phyloP scores from a whole-genome alignment of 1,140 invertebrate species.

The Parapsyche elsis region DNA sequence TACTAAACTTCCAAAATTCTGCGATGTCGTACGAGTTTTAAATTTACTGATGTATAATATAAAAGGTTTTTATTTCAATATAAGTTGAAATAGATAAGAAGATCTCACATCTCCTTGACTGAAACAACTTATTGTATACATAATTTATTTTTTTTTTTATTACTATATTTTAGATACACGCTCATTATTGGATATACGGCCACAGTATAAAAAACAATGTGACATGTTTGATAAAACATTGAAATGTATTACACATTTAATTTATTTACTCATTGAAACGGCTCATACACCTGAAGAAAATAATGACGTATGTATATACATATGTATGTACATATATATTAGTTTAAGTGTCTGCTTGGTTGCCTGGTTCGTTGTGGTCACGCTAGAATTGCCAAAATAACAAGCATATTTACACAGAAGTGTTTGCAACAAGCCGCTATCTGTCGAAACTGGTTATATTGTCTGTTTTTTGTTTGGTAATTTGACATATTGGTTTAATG shows the following conservation, averaged over 20 bases:
- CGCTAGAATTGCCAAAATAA: too few relatives aligned
- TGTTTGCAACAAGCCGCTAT: too few relatives aligned
- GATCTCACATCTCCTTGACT: background rate
- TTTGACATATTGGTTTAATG: too few relatives aligned
- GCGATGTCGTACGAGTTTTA: constrained; percentile 80
- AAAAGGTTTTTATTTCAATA: constrained; percentile 55
- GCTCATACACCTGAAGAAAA: constrained; percentile 66
- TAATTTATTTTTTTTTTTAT: background rate
- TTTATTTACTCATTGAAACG: constrained; percentile 79
- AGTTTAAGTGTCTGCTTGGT: too few relatives aligned
- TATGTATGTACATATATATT: too few relatives aligned
- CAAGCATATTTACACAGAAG: too few relatives aligned
- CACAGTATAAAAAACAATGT: constrained; percentile 80
- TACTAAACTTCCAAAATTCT: constrained; percentile 71
- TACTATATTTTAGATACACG: constrained; percentile 66
- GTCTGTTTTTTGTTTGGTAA: too few relatives aligned
- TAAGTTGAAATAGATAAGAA: background rate
- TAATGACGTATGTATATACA: constrained; percentile 55
- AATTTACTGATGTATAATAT: constrained; percentile 73
- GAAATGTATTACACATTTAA: constrained; percentile 82
- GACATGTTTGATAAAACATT: constrained; percentile 85
- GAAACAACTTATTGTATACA: background rate
- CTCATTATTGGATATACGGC: constrained; percentile 73
- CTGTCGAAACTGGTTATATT: too few relatives aligned
- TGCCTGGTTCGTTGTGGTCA: too few relatives aligned